A percentile compares a stretch with the other conserved stretches of the same genome.
Conservation (phyloP, 1,140 invertebrate species). For the Branchinecta lynchi region DNA sequence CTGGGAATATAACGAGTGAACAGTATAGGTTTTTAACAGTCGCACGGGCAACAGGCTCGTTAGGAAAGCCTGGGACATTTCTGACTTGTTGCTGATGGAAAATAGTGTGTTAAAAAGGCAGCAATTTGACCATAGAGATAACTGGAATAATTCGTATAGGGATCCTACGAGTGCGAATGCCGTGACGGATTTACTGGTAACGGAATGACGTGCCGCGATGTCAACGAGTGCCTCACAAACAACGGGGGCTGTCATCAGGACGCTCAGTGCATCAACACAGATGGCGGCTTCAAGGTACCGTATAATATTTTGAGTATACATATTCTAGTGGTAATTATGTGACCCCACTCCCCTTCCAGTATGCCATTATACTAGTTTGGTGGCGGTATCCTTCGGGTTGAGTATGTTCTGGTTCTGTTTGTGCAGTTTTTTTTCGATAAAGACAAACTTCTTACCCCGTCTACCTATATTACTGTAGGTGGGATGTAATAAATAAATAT, state of each 20-base stretch:
- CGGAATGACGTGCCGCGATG: constrained; percentile 51
- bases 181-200: constrained; percentile 68
- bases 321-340: background rate
- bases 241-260: constrained; percentile 68
- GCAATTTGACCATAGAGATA: no score
- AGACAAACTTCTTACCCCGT: no score
- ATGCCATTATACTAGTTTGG: background rate
- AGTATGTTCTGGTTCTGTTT: no score
- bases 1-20: no score
- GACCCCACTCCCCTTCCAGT: background rate
- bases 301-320: background rate
- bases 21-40: no score
- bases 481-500: no score
- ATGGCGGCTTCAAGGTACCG: constrained; percentile 38
- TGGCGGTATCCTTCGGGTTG: background rate
- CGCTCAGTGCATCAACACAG: constrained; percentile 61
- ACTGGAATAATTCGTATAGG: constrained; percentile 31
- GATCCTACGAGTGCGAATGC: constrained; percentile 65
- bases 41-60: no score
- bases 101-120: no score
- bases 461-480: no score
- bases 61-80: no score
- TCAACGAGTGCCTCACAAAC: constrained; percentile 61
- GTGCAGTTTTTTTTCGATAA: no score
- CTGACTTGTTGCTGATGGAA: no score